These are phyloP conservation scores for Calcarius ornatus DNA, from an alignment of 2,113 vertebrate genomes.

Conservation along the genomic window DNA sequence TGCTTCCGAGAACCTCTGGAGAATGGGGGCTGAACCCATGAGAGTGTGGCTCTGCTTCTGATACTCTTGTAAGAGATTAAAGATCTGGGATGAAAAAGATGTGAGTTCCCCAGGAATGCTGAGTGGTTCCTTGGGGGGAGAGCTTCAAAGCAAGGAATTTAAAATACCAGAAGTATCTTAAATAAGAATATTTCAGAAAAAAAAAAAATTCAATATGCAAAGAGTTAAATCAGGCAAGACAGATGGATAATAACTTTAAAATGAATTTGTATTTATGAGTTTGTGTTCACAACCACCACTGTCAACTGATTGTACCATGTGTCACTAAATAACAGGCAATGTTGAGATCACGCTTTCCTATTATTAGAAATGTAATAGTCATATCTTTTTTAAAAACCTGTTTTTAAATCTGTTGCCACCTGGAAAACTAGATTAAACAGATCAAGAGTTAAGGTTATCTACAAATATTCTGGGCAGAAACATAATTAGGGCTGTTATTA, in stretches of 20 bases:
- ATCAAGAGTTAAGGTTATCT: constrained; percentile 72
- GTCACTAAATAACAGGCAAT: constrained; percentile 51
- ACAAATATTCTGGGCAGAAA: constrained; percentile 67
- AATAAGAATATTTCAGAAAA: constrained; percentile 4
- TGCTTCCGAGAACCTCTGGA: background rate
- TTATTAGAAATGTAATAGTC: constrained; percentile 73
- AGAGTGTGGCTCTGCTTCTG: background rate
- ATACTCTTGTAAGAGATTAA: background rate
- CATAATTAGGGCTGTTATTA: constrained; percentile 71
- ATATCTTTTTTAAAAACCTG: constrained; percentile 71
- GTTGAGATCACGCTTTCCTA: constrained; percentile 61
- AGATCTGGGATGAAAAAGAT: background rate
- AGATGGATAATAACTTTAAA: constrained; percentile 46
- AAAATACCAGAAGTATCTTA: background rate
- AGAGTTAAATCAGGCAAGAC: constrained; percentile 17
- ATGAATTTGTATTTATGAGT: constrained; percentile 34
- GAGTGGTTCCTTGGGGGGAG: background rate
- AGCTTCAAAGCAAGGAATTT: background rate
- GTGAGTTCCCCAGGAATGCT: background rate
- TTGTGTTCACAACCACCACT: constrained; percentile 35
- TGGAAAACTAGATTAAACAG: constrained; percentile 79
- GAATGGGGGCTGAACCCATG: background rate
- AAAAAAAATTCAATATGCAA: background rate
- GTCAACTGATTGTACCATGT: constrained; percentile 49
- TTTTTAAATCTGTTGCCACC: constrained; percentile 76